These are phyloP conservation scores for Nothocercus nigrocapillus DNA, from an alignment of 2,113 vertebrate species.

Conservation along the genomic window DNA sequence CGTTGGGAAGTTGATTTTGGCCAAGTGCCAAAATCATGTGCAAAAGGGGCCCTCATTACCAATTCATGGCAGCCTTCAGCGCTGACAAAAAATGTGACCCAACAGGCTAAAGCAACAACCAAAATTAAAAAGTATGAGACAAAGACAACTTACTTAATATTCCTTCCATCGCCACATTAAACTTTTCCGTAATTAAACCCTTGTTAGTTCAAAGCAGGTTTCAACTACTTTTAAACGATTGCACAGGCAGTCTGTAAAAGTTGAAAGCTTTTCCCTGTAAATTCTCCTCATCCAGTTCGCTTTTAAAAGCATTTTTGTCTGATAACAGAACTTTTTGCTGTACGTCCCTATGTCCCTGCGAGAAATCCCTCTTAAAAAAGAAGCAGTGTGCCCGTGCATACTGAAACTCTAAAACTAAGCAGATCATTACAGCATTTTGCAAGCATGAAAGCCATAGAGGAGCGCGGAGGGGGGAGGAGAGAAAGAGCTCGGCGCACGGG, in stretches of 20 bases:
- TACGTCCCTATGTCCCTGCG: background rate
- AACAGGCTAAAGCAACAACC: slow-evolving; percentile 86
- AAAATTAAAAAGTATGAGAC: slow-evolving; percentile 86
- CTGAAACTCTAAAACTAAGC: background rate
- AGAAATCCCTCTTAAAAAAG: slow-evolving; percentile 38
- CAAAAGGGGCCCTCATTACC: slow-evolving; percentile 84
- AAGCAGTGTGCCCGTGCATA: background rate
- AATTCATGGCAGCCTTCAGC: slow-evolving; percentile 87
- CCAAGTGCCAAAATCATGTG: slow-evolving; percentile 84
- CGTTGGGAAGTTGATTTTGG: slow-evolving; percentile 89
- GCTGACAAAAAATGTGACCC: slow-evolving; percentile 87
- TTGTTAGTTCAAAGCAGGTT: slow-evolving; percentile 79
- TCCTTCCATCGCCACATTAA: slow-evolving; percentile 82
- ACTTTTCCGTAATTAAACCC: slow-evolving; percentile 84
- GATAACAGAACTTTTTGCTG: slow-evolving; percentile 66
- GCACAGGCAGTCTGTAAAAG: slow-evolving; percentile 75
- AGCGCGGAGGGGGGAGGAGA: slow-evolving; percentile 46
- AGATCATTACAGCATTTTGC: slow-evolving; percentile 32
- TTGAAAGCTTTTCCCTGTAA: slow-evolving; percentile 71
- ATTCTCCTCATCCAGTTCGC: slow-evolving; percentile 59
- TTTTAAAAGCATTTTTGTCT: slow-evolving; percentile 67
- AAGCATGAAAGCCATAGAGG: slow-evolving; percentile 64
- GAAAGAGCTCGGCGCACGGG: slow-evolving; percentile 33
- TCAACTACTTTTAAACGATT: slow-evolving; percentile 78
- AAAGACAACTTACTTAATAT: slow-evolving; percentile 86